Base-by-base conservation (phyloP, 2,888 invertebrate species). In the Polydesmus complanatus region DNA sequence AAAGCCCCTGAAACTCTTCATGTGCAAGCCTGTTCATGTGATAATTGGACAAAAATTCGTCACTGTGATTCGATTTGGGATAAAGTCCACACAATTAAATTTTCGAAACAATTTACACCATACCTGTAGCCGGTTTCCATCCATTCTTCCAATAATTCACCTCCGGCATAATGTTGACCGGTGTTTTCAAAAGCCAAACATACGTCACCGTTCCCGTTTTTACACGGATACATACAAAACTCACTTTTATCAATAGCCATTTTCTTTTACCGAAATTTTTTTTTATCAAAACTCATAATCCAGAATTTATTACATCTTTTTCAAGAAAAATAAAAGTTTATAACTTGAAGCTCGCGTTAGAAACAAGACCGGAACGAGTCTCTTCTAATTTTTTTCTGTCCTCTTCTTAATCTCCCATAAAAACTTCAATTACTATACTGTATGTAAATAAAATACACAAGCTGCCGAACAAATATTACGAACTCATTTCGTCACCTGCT, bases 181-280 rank as follows among this genome's bases (percentile, higher is more conserved):
- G 26, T 54, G 27, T 27, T 51, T n/a, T n/a, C n/a, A 14, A 27
- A 52, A 21, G 27, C 50, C 3, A 37, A 26, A 52, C 52, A 53
- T n/a, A 22, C 21, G 37, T 60, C 25, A 22, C 22, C 37, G 25
- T 51, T 23, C n/a, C 25, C 49, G 27, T 51, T 27, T 47, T 27
- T 27, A 27, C n/a, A 27, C 14, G 62, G 62, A 27, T 60, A 62
- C 49, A 62, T 55, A 49, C 48, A 60, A 60, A 62, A 62, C 37
- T 62, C 62, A 37, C 60, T 54, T 27, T 62, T 62, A 27, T 62
- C 62, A 26, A 62, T 62, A 19, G 62, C 62, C 62, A 62, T 62
- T 54, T 53, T 48, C 56, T n/a, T 52, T 8, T 22, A 14, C 37
- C 37, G 14, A n/a, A n/a, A n/a, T 48, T 48, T 18, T 48, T 14